A percentile compares a stretch with the other conserved stretches of the same genome.
phyloP scores from a whole-genome alignment of 2,113 vertebrate species.

The Antennarius striatus region DNA sequence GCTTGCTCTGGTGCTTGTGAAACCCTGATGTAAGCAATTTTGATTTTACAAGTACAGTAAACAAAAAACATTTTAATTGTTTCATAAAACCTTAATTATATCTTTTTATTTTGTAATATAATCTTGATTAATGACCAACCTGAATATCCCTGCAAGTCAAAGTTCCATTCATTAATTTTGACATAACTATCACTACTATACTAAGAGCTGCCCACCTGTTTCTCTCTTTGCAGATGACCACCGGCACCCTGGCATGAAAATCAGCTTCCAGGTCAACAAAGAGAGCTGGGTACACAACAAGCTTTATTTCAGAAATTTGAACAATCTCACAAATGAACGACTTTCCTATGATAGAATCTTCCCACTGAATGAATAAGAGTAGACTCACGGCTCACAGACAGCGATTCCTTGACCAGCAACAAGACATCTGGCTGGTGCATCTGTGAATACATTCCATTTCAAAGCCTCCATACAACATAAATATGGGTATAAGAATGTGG shows the following conservation, averaged over 20 bases:
- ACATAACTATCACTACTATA: background rate
- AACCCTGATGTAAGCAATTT: too few relatives aligned
- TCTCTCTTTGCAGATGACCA: constrained; percentile 93
- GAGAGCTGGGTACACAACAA: constrained; percentile 77
- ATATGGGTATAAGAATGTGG: constrained; percentile 20
- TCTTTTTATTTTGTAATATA: too few relatives aligned
- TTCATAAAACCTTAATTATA: too few relatives aligned
- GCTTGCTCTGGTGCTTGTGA: background rate
- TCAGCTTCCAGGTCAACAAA: constrained; percentile 90
- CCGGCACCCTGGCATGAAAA: constrained; percentile 92
- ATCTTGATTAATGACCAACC: background rate
- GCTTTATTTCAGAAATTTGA: background rate
- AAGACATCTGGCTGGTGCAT: constrained; percentile 95
- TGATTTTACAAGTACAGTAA: background rate
- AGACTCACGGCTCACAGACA: constrained; percentile 88
- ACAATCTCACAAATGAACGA: background rate
- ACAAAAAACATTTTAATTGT: background rate
- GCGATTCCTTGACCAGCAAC: constrained; percentile 88
- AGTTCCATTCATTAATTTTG: background rate
- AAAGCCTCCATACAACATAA: constrained; percentile 60
- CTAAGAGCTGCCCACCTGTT: constrained; percentile 79
- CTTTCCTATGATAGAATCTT: background rate
- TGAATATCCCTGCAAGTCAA: background rate
- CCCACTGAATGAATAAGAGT: background rate
- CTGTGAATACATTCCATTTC: constrained; percentile 81